These are phyloP conservation scores for Drosophila lutescens DNA, from an alignment of 2,888 invertebrate genomes.

Conservation along the genomic window DNA sequence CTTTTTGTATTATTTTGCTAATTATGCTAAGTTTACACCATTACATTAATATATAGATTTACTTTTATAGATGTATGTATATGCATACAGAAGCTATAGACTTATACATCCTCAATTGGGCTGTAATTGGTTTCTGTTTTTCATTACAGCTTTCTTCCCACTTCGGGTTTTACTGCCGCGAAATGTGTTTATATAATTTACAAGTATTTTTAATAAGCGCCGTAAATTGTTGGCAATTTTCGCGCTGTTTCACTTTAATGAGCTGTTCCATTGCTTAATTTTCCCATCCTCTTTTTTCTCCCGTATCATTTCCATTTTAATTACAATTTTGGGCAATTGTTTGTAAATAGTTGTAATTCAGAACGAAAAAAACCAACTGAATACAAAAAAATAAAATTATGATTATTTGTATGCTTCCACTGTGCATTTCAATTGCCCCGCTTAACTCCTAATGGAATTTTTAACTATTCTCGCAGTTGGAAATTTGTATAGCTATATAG, in stretches of 20 bases:
- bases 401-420: slow-evolving; percentile 11
- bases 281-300: slow-evolving; percentile 28
- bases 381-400: slow-evolving; percentile 26
- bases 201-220: slow-evolving; percentile 59
- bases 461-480: slow-evolving; percentile 57
- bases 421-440: slow-evolving; percentile 36
- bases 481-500: slow-evolving; percentile 42
- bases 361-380: slow-evolving; percentile 48
- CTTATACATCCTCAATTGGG: slow-evolving; percentile 42
- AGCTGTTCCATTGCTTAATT: slow-evolving; percentile 49
- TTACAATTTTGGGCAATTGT: slow-evolving; percentile 69
- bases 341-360: slow-evolving; percentile 61
- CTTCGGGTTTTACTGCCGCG: slow-evolving; percentile 42
- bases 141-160: slow-evolving; percentile 9
- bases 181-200: slow-evolving; percentile 66
- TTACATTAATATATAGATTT: slow-evolving; percentile 66
- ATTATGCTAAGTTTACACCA: slow-evolving; percentile 69
- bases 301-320: slow-evolving; percentile 66
- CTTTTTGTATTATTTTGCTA: slow-evolving; percentile 53
- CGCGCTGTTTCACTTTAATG: slow-evolving; percentile 67
- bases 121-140: slow-evolving; percentile 32
- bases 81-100: slow-evolving; percentile 38
- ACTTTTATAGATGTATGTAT: slow-evolving; percentile 40
- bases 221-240: slow-evolving; percentile 56
- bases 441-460: slow-evolving; percentile 69